Conservation (phyloP, 2,113 vertebrate species). For the Crypturellus undulatus region DNA sequence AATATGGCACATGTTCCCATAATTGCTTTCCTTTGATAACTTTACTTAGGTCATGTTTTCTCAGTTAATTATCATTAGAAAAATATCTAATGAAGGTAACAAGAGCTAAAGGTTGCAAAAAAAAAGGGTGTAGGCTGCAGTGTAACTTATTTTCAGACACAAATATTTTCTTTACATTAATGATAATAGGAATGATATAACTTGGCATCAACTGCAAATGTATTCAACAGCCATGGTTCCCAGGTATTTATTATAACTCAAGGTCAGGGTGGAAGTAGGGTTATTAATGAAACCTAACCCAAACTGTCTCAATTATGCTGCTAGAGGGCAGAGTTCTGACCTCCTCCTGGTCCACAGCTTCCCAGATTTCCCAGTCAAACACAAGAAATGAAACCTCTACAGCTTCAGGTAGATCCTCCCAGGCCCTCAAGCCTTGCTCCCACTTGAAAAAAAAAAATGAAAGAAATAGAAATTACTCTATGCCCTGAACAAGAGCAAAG, state of each 20-base stretch:
- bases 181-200: slow-evolving; percentile 82
- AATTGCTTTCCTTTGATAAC: slow-evolving; percentile 78
- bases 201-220: slow-evolving; percentile 80
- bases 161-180: slow-evolving; percentile 90
- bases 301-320: slow-evolving; percentile 19
- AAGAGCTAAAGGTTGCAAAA: slow-evolving; percentile 47
- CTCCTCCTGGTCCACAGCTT: not conserved
- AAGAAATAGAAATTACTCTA: not conserved
- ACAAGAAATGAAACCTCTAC: not conserved
- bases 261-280: slow-evolving; percentile 68
- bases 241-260: slow-evolving; percentile 69
- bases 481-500: not conserved
- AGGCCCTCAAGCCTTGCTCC: not conserved
- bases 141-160: slow-evolving; percentile 77
- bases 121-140: slow-evolving; percentile 68
- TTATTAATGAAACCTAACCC: slow-evolving; percentile 59
- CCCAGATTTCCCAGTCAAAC: not conserved
- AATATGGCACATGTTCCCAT: slow-evolving; percentile 77
- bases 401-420: slow-evolving; percentile 5
- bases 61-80: slow-evolving; percentile 80
- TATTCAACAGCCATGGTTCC: slow-evolving; percentile 83
- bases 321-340: slow-evolving; percentile 41
- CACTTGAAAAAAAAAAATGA: not conserved
- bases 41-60: slow-evolving; percentile 78
- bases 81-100: slow-evolving; percentile 72